Base-by-base conservation (phyloP, 2,797 vertebrate genomes). In the Coregonus sp. region DNA sequence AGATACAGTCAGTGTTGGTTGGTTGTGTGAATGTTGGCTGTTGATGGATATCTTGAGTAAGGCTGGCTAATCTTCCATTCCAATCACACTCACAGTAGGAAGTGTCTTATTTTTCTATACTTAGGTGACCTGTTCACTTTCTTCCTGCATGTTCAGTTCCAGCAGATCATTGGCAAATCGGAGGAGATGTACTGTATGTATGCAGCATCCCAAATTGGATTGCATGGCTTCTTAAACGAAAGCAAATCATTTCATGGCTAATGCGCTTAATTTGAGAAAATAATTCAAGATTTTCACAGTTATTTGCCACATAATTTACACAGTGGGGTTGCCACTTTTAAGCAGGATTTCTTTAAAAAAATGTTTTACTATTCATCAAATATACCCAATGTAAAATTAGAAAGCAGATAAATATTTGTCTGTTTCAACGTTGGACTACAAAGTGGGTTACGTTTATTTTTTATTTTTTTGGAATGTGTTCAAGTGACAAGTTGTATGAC, bases 221-320 rank as follows among this genome's bases (percentile, higher is more conserved):
- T 92, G 88, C 88, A 90, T 71, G 85, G 78, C 67, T 70, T 89
- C 89, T 91, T 88, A 91, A 93, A 92, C 89, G 83, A 93, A 93
- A 93, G 90, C 87, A 93, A 93, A 93, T 91, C 75, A 93, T 94
- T 93, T 93, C 87, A 93, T 87, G 89, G 89, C 81, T 92, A 93
- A 93, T 90, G 90, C 84, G 87, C 90, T 93, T 93, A 92, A 93
- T 93, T 92, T 91, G 80, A 79, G 87, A 84, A 91, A 91, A 91
- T 90, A 90, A 92, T 91, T 91, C 88, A 84, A 89, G 82, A 91
- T 90, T 91, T 92, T 82, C 89, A 91, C 90, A 89, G 84, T 90
- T 92, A 78, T 91, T 89, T 89, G 86, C 59, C 87, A 90, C 90
- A 84, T 86, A 82, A 89, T 92, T 91, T 86, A 81, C 80, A 87